phyloP scores from a whole-genome alignment of 1,140 invertebrate species.

The Nasonia giraulti region DNA sequence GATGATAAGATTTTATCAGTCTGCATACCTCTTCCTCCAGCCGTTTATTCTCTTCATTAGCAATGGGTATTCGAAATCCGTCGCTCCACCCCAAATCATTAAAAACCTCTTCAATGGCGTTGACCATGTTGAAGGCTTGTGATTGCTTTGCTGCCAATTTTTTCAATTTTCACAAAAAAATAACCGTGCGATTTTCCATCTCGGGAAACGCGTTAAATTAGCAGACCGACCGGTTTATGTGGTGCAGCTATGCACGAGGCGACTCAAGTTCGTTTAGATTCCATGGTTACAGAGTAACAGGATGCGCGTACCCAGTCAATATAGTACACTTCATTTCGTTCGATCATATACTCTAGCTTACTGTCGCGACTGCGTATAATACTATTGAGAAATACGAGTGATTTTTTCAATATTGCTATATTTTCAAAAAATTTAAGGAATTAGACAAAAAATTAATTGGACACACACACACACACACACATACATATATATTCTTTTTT shows the following conservation, averaged over 20 bases:
- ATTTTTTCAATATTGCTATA: too few species aligned
- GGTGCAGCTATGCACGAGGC: not conserved
- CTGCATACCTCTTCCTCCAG: constrained; percentile 77
- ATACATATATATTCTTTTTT: too few species aligned
- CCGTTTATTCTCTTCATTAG: constrained; percentile 81
- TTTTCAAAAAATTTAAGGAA: too few species aligned
- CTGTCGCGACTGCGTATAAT: too few species aligned
- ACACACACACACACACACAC: too few species aligned
- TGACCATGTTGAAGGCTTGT: constrained; percentile 58
- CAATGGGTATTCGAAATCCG: constrained; percentile 82
- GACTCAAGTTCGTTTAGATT: not conserved
- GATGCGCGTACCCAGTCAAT: constrained; percentile 6
- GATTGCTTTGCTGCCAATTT: not conserved
- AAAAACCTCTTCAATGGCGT: constrained; percentile 77
- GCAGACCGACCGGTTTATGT: not conserved
- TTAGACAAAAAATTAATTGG: too few species aligned
- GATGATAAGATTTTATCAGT: too few species aligned
- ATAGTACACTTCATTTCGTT: not conserved
- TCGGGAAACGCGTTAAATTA: not conserved
- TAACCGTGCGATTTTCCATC: not conserved
- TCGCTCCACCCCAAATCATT: constrained; percentile 82
- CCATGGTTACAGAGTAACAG: constrained; percentile 42
- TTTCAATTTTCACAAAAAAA: not conserved
- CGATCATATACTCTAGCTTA: not conserved
- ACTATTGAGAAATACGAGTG: too few species aligned